Percentiles rank a stretch among this genome's conserved stretches.
These are phyloP conservation scores for Apodemia mormo DNA, from an alignment of 2,888 invertebrate genomes.

Conservation along the genomic window DNA sequence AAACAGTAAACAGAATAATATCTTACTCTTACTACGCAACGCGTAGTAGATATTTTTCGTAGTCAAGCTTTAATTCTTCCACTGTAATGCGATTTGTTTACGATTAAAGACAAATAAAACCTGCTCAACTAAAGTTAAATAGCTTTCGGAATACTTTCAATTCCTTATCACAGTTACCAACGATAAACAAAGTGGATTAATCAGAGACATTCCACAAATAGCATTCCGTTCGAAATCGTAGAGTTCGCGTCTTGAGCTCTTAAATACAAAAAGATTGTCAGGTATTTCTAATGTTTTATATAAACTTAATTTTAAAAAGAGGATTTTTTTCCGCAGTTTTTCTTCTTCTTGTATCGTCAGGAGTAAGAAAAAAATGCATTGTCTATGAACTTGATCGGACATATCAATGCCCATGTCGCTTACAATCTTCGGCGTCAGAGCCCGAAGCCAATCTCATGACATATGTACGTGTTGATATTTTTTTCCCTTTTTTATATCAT, in stretches of 20 bases:
- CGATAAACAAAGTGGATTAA: not conserved
- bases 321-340: too few species aligned
- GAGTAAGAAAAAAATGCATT: too few species aligned
- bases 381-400: too few species aligned
- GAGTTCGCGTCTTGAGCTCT: not conserved
- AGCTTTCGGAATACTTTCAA: not conserved
- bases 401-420: too few species aligned
- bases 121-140: not conserved
- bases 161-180: not conserved
- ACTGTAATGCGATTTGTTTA: not conserved
- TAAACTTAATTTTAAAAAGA: not conserved
- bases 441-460: too few species aligned
- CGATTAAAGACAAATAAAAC: not conserved
- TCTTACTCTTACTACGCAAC: too few species aligned
- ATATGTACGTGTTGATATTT: too few species aligned
- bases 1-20: too few species aligned
- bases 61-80: not conserved
- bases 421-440: too few species aligned
- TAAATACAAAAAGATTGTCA: not conserved
- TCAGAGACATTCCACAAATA: not conserved
- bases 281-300: not conserved
- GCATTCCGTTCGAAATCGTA: conserved; percentile 18
- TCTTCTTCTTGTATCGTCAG: too few species aligned
- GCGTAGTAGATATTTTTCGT: too few species aligned
- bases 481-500: too few species aligned